Conservation (phyloP, 2,113 vertebrate genomes). For the Paracanthobrama guichenoti region DNA sequence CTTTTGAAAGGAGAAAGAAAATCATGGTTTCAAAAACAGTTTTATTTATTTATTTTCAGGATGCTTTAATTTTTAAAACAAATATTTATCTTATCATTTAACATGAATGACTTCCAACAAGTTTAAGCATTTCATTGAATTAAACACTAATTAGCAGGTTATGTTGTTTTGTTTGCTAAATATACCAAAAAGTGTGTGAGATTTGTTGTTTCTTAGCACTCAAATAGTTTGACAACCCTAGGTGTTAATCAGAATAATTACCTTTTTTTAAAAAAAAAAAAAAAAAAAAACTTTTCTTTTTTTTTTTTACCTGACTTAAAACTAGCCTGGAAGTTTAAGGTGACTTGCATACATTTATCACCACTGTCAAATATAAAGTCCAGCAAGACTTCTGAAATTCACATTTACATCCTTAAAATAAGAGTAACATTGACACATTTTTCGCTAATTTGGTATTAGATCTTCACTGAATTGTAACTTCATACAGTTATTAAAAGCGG, state of each 20-base stretch:
- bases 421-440: neutral
- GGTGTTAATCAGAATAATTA: neutral
- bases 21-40: neutral
- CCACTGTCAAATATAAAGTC: neutral
- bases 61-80: neutral
- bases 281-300: too few relatives aligned
- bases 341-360: neutral
- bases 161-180: neutral
- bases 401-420: neutral
- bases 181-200: neutral
- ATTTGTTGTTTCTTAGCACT: neutral
- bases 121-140: neutral
- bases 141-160: neutral
- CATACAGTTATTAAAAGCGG: neutral
- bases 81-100: neutral
- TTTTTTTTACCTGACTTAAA: neutral
- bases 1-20: neutral
- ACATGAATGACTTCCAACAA: neutral
- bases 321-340: neutral
- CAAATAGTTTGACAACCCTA: neutral
- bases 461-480: neutral
- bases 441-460: slow-evolving; percentile 6
- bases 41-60: neutral
- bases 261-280: neutral
- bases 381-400: neutral